Percentiles rank a stretch among this genome's conserved stretches.
These are phyloP conservation scores for Stenopsyche tienmushanensis DNA, from an alignment of 1,140 invertebrate genomes.

Conservation along the genomic window DNA sequence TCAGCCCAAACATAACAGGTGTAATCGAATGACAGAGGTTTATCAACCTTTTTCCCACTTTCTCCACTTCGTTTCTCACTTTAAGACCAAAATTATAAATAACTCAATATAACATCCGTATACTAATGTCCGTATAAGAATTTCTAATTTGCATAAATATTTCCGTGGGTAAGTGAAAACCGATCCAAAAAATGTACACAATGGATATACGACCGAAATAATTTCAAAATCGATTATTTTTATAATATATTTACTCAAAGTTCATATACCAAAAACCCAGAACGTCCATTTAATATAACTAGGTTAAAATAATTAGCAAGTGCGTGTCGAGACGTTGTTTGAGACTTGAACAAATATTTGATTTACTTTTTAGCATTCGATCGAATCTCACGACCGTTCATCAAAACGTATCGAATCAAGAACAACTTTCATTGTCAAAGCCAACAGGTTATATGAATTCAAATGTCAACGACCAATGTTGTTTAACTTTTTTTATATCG, in stretches of 20 bases:
- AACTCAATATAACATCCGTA: background rate
- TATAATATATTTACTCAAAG: no score
- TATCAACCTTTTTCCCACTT: background rate
- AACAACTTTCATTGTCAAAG: conserved; percentile 32
- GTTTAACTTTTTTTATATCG: background rate
- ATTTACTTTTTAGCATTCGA: no score
- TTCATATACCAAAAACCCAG: no score
- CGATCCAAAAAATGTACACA: background rate
- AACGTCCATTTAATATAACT: no score
- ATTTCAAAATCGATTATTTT: no score
- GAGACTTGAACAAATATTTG: no score
- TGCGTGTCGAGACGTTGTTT: no score
- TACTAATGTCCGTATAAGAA: background rate
- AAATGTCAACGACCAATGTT: conserved; percentile 29
- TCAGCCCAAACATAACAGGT: background rate
- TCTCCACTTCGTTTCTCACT: background rate
- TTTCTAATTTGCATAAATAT: background rate
- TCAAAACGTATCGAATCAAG: background rate
- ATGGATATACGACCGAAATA: no score
- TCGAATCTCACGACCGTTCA: no score
- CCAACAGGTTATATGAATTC: conserved; percentile 17
- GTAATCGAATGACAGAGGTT: background rate
- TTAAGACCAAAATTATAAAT: no score
- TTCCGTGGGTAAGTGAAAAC: background rate
- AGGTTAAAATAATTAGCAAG: no score